These are phyloP conservation scores for Helostoma temminkii DNA, from an alignment of 2,797 vertebrate genomes.

Conservation along the genomic window DNA sequence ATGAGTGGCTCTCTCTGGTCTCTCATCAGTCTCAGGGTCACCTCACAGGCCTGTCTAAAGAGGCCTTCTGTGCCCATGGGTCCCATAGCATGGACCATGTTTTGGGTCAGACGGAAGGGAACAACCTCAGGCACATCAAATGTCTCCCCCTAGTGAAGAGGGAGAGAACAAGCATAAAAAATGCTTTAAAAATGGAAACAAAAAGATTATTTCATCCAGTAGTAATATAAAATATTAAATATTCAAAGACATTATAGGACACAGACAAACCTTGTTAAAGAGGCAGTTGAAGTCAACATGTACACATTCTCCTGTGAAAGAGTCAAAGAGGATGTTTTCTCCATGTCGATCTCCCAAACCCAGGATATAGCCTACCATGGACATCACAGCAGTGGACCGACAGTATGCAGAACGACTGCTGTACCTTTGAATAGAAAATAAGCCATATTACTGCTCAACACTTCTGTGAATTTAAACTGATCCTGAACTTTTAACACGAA, in stretches of 20 bases:
- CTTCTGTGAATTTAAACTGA: neutral
- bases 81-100: conserved; percentile 99
- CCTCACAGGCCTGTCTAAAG: conserved; percentile 97
- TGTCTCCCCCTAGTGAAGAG: conserved; percentile 91
- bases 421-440: conserved; percentile 85
- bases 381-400: conserved; percentile 98
- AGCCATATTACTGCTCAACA: neutral
- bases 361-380: conserved; percentile 98
- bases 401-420: conserved; percentile 97
- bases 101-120: conserved; percentile 97
- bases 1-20: conserved; percentile 96
- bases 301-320: conserved; percentile 95
- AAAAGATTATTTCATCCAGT: neutral
- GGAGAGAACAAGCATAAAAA: conserved; percentile 7
- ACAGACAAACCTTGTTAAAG: conserved; percentile 93
- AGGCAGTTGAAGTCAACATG: conserved; percentile 99
- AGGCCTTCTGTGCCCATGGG: conserved; percentile 98
- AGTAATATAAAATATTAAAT: neutral
- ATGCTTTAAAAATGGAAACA: neutral
- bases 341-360: conserved; percentile 97
- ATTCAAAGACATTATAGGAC: neutral
- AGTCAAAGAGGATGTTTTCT: conserved; percentile 98
- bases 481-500: neutral
- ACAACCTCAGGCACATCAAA: conserved; percentile 98
- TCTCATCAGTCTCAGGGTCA: conserved; percentile 94